phyloP scores from a whole-genome alignment of 1,140 invertebrate genomes.

The Coelopa frigida region DNA sequence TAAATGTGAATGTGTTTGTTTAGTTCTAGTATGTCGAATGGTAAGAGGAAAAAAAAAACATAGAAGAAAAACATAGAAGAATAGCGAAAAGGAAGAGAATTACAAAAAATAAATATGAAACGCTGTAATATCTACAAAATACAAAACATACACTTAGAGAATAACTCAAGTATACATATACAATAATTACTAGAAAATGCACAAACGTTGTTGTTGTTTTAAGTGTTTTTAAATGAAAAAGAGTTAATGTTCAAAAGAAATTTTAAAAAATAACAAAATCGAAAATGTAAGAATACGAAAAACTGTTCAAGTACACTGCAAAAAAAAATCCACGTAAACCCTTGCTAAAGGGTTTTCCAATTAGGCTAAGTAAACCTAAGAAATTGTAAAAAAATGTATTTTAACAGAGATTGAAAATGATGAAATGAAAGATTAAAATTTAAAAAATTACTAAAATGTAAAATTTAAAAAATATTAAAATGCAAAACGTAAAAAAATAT shows the following conservation, averaged over 20 bases:
- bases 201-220: too few relatives aligned
- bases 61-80: background rate
- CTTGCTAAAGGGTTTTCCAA: too few relatives aligned
- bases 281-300: constrained; percentile 1
- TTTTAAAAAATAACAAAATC: background rate
- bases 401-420: too few relatives aligned
- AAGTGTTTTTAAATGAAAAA: too few relatives aligned
- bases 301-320: background rate
- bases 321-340: too few relatives aligned
- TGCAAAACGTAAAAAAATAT: too few relatives aligned
- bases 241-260: background rate
- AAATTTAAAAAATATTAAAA: too few relatives aligned
- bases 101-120: background rate
- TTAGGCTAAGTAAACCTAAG: too few relatives aligned
- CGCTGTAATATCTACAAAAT: background rate
- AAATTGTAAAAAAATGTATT: too few relatives aligned
- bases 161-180: background rate
- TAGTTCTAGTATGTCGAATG: background rate
- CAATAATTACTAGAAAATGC: too few relatives aligned
- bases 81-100: background rate
- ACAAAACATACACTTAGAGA: background rate
- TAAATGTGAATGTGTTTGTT: constrained; percentile 1
- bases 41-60: background rate
- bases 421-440: too few relatives aligned
- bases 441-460: too few relatives aligned